Percentiles rank a stretch among this genome's conserved stretches.
Conservation (phyloP, 2,888 invertebrate species). For the Busseola fusca region DNA sequence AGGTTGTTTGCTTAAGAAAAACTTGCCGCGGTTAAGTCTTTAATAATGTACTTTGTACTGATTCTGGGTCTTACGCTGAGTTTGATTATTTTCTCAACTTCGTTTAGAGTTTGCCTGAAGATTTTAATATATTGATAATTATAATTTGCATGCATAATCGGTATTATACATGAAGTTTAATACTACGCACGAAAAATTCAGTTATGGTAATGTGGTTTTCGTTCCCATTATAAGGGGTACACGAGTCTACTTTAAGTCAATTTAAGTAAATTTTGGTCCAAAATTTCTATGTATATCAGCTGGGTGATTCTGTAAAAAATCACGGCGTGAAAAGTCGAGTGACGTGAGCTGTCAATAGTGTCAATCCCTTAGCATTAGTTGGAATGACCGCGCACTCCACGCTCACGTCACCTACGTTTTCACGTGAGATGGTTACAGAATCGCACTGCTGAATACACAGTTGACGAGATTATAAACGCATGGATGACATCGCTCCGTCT, state of each 20-base stretch:
- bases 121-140: neutral
- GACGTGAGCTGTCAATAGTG: too few species aligned
- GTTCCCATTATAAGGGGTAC: neutral
- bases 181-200: neutral
- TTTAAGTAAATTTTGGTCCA: neutral
- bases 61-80: neutral
- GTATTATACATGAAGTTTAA: neutral
- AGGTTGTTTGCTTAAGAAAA: neutral
- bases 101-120: neutral
- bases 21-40: neutral
- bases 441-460: too few species aligned
- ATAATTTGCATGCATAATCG: slow-evolving; percentile 8
- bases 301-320: too few species aligned
- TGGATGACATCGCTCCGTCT: neutral
- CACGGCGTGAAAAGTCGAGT: too few species aligned
- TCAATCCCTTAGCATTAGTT: too few species aligned
- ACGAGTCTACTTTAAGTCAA: neutral
- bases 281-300: neutral
- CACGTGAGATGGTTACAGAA: too few species aligned
- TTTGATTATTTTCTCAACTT: slow-evolving; percentile 17
- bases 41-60: slow-evolving; percentile 14
- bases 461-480: neutral
- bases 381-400: too few species aligned
- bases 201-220: neutral
- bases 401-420: too few species aligned